Evolutionary conservation across 2,113 vertebrate genomes (phyloP), one percentile per base, ranked within the genome.

Genomic region (Glaucomys volans): DNA sequence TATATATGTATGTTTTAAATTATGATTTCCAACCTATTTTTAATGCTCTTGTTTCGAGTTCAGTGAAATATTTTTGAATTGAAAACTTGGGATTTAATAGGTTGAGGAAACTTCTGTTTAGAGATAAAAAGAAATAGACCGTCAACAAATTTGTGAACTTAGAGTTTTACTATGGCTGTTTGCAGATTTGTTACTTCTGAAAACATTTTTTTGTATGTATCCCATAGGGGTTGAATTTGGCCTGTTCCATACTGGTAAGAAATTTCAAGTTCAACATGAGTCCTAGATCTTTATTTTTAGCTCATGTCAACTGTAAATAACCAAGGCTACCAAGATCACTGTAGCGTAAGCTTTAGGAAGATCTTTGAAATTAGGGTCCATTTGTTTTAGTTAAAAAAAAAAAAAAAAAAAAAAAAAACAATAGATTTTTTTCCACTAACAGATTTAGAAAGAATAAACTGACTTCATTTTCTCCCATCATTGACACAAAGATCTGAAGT

Each of bases 211-310:
- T 72, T 37, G 22, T 44, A 2, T 42, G 9, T 90, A 24, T 92
- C 52, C 32, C 54, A 42, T 74, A 50, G 79, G 32, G 30, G 8
- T 82, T 91, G 44, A 62, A 77, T 67, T 67, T 87, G 64, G 9
- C 59, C 57, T 85, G 5, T 26, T 50, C 22, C 90, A 90, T 71
- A 57, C 16, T 95, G 35, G 26, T 82, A 74, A 79, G 82, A 93
- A 93, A 89, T 37, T 44, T 66, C 64, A 59, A 26, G 6, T 87
- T 92, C 57, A 87, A 16, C 40, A 35, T 91, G 76, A 96, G 67
- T 89, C 80, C n/a, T 87, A 59, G 54, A n/a, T 94, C 84, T 24
- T 85, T 95, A 90, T 92, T 97, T 97, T 96, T 96, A 94, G 57
- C 42, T 94, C 32, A 35, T 95, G 35, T 81, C 26, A 87, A 88